A percentile compares a stretch with the other conserved stretches of the same genome.
These are phyloP conservation scores for Cydia splendana DNA, from an alignment of 1,140 invertebrate species.

Conservation along the genomic window DNA sequence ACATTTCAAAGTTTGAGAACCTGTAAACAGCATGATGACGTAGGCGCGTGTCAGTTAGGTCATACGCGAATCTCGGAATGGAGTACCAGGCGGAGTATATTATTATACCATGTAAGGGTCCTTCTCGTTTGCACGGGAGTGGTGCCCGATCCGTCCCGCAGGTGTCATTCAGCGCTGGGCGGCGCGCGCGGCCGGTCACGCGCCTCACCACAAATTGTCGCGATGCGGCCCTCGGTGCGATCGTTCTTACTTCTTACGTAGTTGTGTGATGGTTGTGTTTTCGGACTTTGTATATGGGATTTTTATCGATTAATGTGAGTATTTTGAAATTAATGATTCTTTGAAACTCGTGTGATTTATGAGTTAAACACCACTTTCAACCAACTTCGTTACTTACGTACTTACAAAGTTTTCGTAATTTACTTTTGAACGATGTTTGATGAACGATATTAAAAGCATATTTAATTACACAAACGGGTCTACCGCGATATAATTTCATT, in stretches of 20 bases:
- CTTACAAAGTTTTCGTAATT: not conserved
- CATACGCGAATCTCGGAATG: too few relatives aligned
- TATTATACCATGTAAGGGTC: too few relatives aligned
- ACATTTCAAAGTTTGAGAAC: too few relatives aligned
- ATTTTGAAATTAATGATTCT: not conserved
- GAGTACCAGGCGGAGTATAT: too few relatives aligned
- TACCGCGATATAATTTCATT: too few relatives aligned
- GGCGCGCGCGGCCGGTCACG: conserved; percentile 20
- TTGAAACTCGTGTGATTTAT: not conserved
- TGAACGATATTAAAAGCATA: not conserved
- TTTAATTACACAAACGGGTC: too few relatives aligned
- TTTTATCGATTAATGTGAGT: conserved; percentile 2
- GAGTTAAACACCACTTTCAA: not conserved
- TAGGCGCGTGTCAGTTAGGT: too few relatives aligned
- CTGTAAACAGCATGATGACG: too few relatives aligned
- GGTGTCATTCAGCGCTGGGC: conserved; percentile 21
- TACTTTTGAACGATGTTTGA: not conserved
- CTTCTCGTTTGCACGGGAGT: not conserved
- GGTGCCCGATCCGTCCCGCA: not conserved
- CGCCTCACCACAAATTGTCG: not conserved
- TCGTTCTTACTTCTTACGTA: conserved; percentile 4
- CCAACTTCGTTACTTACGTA: too few relatives aligned
- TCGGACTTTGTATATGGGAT: conserved; percentile 15
- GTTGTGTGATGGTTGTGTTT: conserved; percentile 21
- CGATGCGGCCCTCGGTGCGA: not conserved